These are phyloP conservation scores for Cremastinae sp. DNA, from an alignment of 2,888 invertebrate genomes.

Conservation along the genomic window DNA sequence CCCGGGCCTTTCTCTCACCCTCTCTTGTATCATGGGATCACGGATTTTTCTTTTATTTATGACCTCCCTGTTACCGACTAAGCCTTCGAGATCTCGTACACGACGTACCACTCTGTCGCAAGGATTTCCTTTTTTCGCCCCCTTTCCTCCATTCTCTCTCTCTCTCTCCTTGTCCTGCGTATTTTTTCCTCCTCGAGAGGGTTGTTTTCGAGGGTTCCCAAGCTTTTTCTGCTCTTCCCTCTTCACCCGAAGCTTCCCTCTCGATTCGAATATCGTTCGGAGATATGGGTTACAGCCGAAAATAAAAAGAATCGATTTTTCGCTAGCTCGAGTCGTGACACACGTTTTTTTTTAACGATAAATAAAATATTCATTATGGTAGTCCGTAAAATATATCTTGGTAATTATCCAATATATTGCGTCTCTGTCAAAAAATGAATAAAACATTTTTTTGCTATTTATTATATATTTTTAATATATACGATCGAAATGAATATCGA, in stretches of 20 bases:
- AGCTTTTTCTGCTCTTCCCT: conserved; percentile 15
- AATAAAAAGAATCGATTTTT: too few relatives aligned
- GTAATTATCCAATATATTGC: too few relatives aligned
- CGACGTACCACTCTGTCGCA: conserved; percentile 47
- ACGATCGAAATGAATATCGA: too few relatives aligned
- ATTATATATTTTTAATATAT: too few relatives aligned
- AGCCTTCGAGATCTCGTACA: conserved; percentile 44
- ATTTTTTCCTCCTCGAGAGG: conserved; percentile 34
- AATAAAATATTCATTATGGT: too few relatives aligned
- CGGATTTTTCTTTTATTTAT: conserved; percentile 67
- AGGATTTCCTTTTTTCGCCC: conserved; percentile 30
- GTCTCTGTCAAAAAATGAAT: too few relatives aligned
- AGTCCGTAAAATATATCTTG: too few relatives aligned
- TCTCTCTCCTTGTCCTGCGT: conserved; percentile 13
- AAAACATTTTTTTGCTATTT: too few relatives aligned
- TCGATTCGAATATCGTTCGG: conserved; percentile 22
- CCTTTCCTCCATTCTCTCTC: conserved; percentile 12
- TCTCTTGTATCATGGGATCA: conserved; percentile 56
- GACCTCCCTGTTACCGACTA: conserved; percentile 54
- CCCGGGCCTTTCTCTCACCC: conserved; percentile 18
- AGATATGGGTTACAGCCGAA: conserved; percentile 30
- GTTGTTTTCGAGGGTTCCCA: conserved; percentile 19
- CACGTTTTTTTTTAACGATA: too few relatives aligned
- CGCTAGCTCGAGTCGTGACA: too few relatives aligned
- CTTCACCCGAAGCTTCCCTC: conserved; percentile 38